A percentile compares a stretch with the other conserved stretches of the same genome.
These are phyloP conservation scores for Drosophila engyochracea DNA, from an alignment of 2,888 invertebrate species.

Conservation along the genomic window DNA sequence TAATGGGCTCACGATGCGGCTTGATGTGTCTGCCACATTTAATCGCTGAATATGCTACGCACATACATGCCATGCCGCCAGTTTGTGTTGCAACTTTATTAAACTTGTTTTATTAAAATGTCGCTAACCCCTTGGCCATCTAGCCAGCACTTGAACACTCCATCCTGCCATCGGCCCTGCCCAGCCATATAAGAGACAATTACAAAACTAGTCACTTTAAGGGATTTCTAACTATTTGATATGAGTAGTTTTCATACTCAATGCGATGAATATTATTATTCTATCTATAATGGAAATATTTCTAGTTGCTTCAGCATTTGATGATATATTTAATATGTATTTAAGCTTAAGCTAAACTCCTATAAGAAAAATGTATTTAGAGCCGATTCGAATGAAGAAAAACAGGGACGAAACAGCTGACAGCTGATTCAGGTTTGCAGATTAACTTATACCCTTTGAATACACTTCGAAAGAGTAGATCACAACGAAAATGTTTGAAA, in stretches of 20 bases:
- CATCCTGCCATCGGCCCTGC: neutral
- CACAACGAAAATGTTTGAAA: neutral
- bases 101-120: slow-evolving; percentile 54
- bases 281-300: neutral
- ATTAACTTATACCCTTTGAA: too few species aligned
- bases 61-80: slow-evolving; percentile 18
- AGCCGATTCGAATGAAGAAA: neutral
- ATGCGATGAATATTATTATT: neutral
- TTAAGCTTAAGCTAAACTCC: neutral
- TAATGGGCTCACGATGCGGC: slow-evolving; percentile 40
- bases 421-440: too few species aligned
- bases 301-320: neutral
- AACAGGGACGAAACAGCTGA: neutral
- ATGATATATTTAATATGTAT: too few species aligned
- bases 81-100: slow-evolving; percentile 50
- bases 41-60: slow-evolving; percentile 1
- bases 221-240: neutral
- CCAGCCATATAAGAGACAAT: neutral
- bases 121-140: slow-evolving; percentile 19
- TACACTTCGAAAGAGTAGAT: too few species aligned
- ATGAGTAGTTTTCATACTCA: neutral
- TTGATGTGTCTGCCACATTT: slow-evolving; percentile 8
- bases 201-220: neutral
- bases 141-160: slow-evolving; percentile 47
- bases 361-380: neutral